Conservation (phyloP, 2,113 vertebrate genomes). For the Mirza zaza region DNA sequence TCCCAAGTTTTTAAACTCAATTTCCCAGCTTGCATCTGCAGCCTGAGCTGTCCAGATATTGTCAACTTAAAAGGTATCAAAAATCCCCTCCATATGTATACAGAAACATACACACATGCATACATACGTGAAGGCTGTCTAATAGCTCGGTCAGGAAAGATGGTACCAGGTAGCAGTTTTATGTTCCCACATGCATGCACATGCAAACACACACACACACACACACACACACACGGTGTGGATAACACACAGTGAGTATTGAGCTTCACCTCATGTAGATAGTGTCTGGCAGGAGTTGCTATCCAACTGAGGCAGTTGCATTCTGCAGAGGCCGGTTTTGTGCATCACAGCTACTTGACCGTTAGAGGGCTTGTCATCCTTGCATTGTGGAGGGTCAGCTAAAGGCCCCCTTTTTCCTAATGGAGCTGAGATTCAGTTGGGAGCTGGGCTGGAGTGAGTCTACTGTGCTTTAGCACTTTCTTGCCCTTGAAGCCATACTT, state of each 20-base stretch:
- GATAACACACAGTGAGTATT: background rate
- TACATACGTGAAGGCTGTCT: background rate
- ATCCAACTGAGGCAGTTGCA: fast-evolving
- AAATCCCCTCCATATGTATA: no score
- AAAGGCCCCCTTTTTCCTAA: background rate
- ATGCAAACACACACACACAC: no score
- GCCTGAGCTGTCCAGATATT: background rate
- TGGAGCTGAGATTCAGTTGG: background rate
- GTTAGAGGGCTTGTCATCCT: background rate
- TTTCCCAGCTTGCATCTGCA: background rate
- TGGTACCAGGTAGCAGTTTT: fast-evolving
- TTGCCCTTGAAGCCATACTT: background rate
- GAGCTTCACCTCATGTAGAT: fast-evolving
- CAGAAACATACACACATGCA: background rate
- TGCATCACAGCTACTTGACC: background rate
- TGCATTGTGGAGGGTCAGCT: fast-evolving
- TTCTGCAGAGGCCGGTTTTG: background rate
- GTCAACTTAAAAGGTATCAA: background rate
- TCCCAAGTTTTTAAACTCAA: background rate
- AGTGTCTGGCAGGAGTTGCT: background rate
- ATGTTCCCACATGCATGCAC: fast-evolving
- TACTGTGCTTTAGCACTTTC: background rate
- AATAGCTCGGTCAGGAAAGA: background rate
- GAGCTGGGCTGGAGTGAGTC: background rate
- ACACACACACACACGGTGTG: background rate